These are phyloP conservation scores for Uropsilus gracilis DNA, from an alignment of 2,113 vertebrate genomes.

Conservation along the genomic window DNA sequence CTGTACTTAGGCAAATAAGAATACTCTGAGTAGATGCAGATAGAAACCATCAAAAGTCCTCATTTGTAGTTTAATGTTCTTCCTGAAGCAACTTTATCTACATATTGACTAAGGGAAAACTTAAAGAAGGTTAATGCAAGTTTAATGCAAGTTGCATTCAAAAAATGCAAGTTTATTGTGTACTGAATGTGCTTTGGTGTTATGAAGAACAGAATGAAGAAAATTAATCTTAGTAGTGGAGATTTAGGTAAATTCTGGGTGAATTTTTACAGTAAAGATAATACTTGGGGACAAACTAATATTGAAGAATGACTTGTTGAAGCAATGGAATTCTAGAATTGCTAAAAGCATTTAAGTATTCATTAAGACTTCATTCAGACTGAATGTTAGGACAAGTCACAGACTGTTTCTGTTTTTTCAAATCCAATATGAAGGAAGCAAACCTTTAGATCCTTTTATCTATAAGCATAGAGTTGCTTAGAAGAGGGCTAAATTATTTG, in stretches of 20 bases:
- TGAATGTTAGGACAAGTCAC: neutral
- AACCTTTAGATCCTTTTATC: neutral
- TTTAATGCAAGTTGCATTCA: no score
- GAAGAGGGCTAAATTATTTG: neutral
- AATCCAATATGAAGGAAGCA: neutral
- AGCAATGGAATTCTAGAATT: neutral
- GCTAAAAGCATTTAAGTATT: neutral
- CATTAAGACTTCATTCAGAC: neutral
- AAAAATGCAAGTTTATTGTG: neutral
- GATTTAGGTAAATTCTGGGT: neutral
- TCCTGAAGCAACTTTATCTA: neutral
- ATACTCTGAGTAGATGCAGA: constrained; percentile 37
- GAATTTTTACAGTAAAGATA: neutral
- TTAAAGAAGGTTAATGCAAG: constrained; percentile 37
- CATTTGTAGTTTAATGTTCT: neutral
- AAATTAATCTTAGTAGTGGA: neutral
- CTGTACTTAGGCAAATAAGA: constrained; percentile 22
- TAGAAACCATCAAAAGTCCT: neutral
- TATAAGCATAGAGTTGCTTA: neutral
- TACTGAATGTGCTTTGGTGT: neutral
- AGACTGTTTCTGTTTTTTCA: neutral
- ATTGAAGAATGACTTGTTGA: neutral
- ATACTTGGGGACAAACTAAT: neutral
- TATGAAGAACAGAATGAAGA: constrained; percentile 12
- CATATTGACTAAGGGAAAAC: neutral